Percentiles rank a stretch among this genome's conserved stretches.
Evolutionary conservation across 2,113 vertebrate genomes (phyloP).

Genomic region (Andinoacara biseriatus): DNA sequence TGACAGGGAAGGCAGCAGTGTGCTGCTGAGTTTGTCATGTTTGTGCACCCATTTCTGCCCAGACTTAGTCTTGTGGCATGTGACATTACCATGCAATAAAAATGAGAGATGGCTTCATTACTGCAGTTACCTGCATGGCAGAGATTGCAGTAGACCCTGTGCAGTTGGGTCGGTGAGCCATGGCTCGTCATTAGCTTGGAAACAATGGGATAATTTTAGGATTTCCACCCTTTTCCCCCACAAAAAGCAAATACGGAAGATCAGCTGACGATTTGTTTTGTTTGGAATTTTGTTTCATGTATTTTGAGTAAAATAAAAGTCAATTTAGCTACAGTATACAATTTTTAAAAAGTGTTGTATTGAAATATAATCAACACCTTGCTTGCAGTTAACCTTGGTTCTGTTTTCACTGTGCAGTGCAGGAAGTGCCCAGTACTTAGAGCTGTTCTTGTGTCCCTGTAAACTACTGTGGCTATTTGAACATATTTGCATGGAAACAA

Average conservation of each 20-base stretch:
- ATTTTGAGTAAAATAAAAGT: not conserved
- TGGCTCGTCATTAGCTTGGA: not conserved
- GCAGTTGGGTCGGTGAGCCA: slow-evolving; percentile 9
- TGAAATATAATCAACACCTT: not conserved
- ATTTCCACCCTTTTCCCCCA: not conserved
- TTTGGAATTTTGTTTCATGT: not conserved
- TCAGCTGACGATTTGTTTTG: not conserved
- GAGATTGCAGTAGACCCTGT: slow-evolving; percentile 4
- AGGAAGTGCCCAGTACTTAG: not conserved
- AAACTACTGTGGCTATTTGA: not conserved
- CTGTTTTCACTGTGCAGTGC: not conserved
- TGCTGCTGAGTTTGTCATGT: slow-evolving; percentile 34
- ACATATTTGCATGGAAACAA: not conserved
- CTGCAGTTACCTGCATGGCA: slow-evolving; percentile 29
- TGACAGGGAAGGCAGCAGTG: slow-evolving; percentile 36
- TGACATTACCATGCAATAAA: slow-evolving; percentile 53
- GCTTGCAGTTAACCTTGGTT: not conserved
- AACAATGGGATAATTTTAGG: slow-evolving; percentile 26
- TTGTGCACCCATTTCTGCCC: slow-evolving; percentile 40
- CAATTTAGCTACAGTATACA: too few relatives aligned
- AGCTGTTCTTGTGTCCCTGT: not conserved
- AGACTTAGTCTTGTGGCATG: slow-evolving; percentile 31
- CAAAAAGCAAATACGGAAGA: not conserved
- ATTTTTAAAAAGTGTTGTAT: not conserved
- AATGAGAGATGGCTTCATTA: slow-evolving; percentile 45